Conservation (phyloP, 2,113 vertebrate species). For the Tragulus kanchil region DNA sequence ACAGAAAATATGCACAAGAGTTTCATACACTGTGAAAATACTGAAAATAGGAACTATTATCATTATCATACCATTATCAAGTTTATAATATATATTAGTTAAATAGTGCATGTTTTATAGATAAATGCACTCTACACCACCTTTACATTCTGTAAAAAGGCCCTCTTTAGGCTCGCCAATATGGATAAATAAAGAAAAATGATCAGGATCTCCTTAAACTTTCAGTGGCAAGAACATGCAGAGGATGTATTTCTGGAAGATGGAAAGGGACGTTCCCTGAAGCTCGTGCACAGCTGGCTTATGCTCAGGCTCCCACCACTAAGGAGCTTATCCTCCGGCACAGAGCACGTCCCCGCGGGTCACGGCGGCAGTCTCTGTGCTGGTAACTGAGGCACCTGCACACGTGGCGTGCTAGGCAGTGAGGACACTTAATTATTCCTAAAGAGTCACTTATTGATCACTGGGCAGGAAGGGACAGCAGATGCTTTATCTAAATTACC, state of each 20-base stretch:
- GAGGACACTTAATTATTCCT: conserved; percentile 69
- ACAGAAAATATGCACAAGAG: background rate
- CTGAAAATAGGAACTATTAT: background rate
- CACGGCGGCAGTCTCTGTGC: background rate
- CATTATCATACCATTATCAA: background rate
- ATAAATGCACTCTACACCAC: background rate
- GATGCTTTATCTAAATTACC: conserved; percentile 80
- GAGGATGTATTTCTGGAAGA: background rate
- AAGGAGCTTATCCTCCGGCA: background rate
- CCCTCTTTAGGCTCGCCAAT: background rate
- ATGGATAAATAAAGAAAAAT: conserved; percentile 42
- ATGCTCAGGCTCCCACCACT: background rate
- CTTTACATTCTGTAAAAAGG: background rate
- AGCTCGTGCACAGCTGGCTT: background rate
- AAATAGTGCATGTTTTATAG: background rate
- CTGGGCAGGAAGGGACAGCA: conserved; percentile 50
- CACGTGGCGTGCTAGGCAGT: background rate
- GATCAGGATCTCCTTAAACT: background rate
- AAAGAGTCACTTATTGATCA: conserved; percentile 76
- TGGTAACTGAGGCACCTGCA: background rate
- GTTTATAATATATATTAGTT: background rate
- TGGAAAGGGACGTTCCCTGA: background rate
- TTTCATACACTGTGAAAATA: background rate
- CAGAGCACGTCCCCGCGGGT: background rate
- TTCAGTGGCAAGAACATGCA: conserved; percentile 28